Evolutionary conservation across 2,113 vertebrate species (phyloP), one percentile per base, ranked within the genome.

Genomic region (Phasianus colchicus): DNA sequence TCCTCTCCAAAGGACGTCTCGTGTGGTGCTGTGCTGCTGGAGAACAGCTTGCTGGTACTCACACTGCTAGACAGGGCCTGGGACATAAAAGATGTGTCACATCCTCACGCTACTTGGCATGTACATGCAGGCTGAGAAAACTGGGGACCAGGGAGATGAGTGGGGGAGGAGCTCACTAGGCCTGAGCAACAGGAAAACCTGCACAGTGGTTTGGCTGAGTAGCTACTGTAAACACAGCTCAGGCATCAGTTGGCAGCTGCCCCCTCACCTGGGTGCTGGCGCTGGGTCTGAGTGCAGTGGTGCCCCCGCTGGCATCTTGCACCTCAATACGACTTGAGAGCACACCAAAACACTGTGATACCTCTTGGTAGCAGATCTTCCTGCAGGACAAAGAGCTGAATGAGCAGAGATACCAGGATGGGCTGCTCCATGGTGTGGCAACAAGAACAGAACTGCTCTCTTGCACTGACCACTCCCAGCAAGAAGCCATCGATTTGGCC

Each of bases 341-440:
- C 50, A 99, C 99, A 4, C 99, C 99, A 0, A 99, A 99, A 94
- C 99, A 99, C 97, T 99, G 99, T 3, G 99, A 99, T 6, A 99
- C 98, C 96, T 99, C 99, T 82, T 99, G 99, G 93, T 99, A 99
- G 88, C 99, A 99, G 97, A 99, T 99, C 88, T 99, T 98, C 97
- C 99, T 99, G 97, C 1, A 15, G 55, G 50, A 60, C 11, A 90
- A 64, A 89, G 6, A 24, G 79, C 43, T 13, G 54, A 0, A n/a
- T 73, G 43, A 9, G 69, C 34, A 64, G 32, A 40, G 77, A 25
- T 29, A 20, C 19, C 2, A 1, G 54, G 30, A 72, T 2, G 27
- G 21, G 15, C 24, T 15, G 1, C 27, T 40, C 40, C 36, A 20
- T 13, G n/a, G 61, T 29, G 40, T 52, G 20, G 13, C 42, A 55